A percentile compares a stretch with the other conserved stretches of the same genome.
These are phyloP conservation scores for Cistogaster globosa DNA, from an alignment of 2,888 invertebrate genomes.

Conservation along the genomic window DNA sequence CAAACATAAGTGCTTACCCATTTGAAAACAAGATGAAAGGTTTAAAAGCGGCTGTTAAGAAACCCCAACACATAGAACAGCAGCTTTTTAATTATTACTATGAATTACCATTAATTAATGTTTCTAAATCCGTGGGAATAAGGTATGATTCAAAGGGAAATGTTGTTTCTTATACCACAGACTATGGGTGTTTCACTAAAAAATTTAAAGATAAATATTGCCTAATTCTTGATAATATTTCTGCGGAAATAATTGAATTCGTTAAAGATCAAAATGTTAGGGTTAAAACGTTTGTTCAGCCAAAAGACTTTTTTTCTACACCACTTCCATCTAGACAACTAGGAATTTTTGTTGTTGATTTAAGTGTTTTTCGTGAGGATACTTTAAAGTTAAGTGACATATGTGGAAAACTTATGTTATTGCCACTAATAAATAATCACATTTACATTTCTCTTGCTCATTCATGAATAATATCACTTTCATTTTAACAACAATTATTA, in stretches of 20 bases:
- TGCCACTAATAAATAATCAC: not conserved
- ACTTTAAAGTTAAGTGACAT: not conserved
- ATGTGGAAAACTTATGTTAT: too few species aligned
- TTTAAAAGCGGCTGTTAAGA: too few species aligned
- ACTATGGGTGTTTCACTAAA: constrained; percentile 10
- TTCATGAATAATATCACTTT: too few species aligned
- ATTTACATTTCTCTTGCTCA: not conserved
- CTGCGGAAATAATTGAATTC: constrained; percentile 1
- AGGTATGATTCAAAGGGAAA: too few species aligned
- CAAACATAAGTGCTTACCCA: constrained; percentile 11
- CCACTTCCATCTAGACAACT: not conserved
- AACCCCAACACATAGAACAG: too few species aligned
- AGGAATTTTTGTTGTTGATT: not conserved
- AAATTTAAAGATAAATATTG: constrained; percentile 13
- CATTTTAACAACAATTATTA: too few species aligned
- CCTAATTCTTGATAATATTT: not conserved
- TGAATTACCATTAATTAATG: too few species aligned
- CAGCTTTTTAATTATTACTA: too few species aligned
- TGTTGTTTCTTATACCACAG: too few species aligned
- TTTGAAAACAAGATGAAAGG: too few species aligned
- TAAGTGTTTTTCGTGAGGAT: too few species aligned
- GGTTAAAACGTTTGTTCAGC: not conserved
- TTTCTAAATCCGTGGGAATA: too few species aligned
- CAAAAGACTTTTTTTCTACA: not conserved
- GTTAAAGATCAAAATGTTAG: not conserved